A percentile compares a stretch with the other conserved stretches of the same genome.
Evolutionary conservation across 1,140 invertebrate species (phyloP).

Genomic region (Saxidomus purpurata): DNA sequence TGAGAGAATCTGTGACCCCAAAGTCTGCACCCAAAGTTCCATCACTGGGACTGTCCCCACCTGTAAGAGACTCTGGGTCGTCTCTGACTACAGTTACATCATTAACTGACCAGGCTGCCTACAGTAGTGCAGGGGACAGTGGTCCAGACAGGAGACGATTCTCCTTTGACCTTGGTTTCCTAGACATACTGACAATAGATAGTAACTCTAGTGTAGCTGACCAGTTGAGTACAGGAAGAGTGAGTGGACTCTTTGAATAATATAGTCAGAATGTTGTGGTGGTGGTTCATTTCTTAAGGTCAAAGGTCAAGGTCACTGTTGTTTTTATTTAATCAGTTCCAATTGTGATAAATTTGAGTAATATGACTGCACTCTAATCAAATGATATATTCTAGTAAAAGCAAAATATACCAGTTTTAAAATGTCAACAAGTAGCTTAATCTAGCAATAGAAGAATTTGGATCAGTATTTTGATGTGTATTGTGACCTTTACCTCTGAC

Average conservation of each 20-base stretch:
- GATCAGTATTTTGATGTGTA: no score
- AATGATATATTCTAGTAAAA: no score
- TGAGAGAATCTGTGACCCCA: neutral
- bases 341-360: neutral
- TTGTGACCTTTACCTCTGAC: constrained; percentile 4
- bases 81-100: constrained; percentile 41
- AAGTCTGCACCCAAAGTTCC: neutral
- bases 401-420: no score
- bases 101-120: constrained; percentile 10
- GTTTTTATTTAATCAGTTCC: neutral
- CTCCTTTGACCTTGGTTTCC: constrained; percentile 60
- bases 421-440: no score
- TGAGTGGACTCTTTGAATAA: constrained; percentile 34
- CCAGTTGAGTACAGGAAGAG: constrained; percentile 59
- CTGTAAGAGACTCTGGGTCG: constrained; percentile 45
- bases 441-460: no score
- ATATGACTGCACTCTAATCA: no score
- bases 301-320: constrained; percentile 31
- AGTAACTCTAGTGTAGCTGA: constrained; percentile 62
- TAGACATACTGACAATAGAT: constrained; percentile 65
- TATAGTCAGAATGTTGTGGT: neutral
- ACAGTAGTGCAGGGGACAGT: constrained; percentile 18
- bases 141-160: neutral
- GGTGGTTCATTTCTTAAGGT: constrained; percentile 19
- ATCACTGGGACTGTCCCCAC: constrained; percentile 40